Conservation (phyloP, 1,140 invertebrate genomes). For the Coboldia fuscipes region DNA sequence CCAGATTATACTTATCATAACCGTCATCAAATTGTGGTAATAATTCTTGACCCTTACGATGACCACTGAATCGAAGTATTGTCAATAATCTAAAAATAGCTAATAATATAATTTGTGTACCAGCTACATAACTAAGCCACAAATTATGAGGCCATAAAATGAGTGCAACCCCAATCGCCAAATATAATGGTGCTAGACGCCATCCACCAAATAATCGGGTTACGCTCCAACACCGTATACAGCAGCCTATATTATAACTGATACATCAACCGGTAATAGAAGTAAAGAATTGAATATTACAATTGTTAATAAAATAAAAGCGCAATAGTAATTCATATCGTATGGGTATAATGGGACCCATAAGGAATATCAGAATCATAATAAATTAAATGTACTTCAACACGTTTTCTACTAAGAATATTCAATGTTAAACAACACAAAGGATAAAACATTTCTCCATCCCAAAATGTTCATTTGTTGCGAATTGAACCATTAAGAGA, state of each 20-base stretch:
- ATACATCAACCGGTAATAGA: slow-evolving; percentile 8
- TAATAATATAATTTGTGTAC: slow-evolving; percentile 13
- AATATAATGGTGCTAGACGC: slow-evolving; percentile 14
- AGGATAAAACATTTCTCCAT: no score
- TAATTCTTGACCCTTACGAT: slow-evolving; percentile 11
- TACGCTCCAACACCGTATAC: slow-evolving; percentile 12
- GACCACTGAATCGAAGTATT: slow-evolving; percentile 9
- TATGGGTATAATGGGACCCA: no score
- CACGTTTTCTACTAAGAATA: no score
- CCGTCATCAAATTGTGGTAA: slow-evolving; percentile 14
- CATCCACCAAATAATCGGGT: slow-evolving; percentile 10
- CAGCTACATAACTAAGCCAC: slow-evolving; percentile 19
- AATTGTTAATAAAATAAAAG: no score
- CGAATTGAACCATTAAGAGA: no score
- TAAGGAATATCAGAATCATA: no score
- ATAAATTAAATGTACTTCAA: no score
- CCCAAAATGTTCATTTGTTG: no score
- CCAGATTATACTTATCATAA: slow-evolving; percentile 1
- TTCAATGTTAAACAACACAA: no score
- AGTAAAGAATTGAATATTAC: slow-evolving; percentile 3
- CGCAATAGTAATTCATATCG: no score
- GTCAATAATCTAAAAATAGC: slow-evolving; percentile 13
- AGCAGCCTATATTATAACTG: slow-evolving; percentile 10
- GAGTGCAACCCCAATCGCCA: slow-evolving; percentile 12
- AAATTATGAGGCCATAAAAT: slow-evolving; percentile 18